phyloP scores from a whole-genome alignment of 2,113 vertebrate genomes.

The Daphoenositta chrysoptera region DNA sequence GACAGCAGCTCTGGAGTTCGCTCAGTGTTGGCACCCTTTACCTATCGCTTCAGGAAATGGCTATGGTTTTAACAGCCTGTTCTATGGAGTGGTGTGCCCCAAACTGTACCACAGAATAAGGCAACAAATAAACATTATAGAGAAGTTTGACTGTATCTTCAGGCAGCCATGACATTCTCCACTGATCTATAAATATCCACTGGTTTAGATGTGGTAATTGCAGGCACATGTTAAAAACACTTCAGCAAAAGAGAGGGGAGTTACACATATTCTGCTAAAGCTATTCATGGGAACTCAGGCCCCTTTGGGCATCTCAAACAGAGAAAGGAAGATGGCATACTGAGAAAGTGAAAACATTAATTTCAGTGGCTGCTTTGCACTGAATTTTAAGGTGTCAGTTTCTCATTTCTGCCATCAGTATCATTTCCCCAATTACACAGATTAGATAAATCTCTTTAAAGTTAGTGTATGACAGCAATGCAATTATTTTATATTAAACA shows the following conservation, averaged over 20 bases:
- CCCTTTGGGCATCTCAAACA: background rate
- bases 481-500: background rate
- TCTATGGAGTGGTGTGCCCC: background rate
- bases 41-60: background rate
- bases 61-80: background rate
- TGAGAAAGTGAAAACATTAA: background rate
- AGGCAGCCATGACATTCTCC: background rate
- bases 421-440: background rate
- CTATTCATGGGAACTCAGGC: background rate
- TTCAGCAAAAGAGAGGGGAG: background rate
- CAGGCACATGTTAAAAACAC: background rate
- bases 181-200: too few species aligned
- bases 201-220: background rate
- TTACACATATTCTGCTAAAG: background rate
- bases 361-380: background rate
- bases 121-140: background rate
- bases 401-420: background rate
- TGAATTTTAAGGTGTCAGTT: background rate
- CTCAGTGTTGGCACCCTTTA: background rate
- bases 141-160: background rate
- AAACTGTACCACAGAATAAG: background rate
- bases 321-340: background rate
- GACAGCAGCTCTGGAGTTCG: fast-evolving
- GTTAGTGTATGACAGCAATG: background rate
- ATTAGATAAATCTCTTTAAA: background rate